A percentile compares a stretch with the other conserved stretches of the same genome.
Evolutionary conservation across 2,113 vertebrate genomes (phyloP).

Genomic region (Platycercus adscitus): DNA sequence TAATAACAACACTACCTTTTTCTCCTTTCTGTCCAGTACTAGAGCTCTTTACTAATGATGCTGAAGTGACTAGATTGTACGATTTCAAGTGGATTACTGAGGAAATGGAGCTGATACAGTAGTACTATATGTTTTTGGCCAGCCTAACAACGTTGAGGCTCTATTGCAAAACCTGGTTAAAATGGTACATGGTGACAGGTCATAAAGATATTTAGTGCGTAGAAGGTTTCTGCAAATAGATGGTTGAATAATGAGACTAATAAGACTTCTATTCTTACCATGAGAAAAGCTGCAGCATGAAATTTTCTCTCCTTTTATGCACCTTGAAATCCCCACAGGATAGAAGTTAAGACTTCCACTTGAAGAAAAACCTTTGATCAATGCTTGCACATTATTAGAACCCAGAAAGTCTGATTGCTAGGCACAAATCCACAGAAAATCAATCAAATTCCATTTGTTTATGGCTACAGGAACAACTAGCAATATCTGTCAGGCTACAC

Average conservation of each 20-base stretch:
- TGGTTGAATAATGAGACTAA: neutral
- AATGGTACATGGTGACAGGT: neutral
- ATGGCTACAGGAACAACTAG: neutral
- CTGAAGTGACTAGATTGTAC: accelerated
- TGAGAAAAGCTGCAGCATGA: neutral
- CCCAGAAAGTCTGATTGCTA: conserved; percentile 33
- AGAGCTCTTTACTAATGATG: neutral
- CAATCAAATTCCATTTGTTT: conserved; percentile 49
- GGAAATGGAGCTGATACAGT: neutral
- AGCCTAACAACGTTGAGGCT: neutral
- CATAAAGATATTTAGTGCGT: neutral
- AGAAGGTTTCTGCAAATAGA: neutral
- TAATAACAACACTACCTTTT: accelerated
- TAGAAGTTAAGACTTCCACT: conserved; percentile 32
- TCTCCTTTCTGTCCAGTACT: neutral
- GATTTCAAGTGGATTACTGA: neutral
- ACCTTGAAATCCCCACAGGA: neutral
- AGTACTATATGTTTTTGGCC: neutral
- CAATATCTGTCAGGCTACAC: conserved; percentile 5
- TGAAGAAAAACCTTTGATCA: conserved; percentile 36
- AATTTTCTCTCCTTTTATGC: neutral
- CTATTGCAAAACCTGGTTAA: neutral
- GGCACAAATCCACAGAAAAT: conserved; percentile 47
- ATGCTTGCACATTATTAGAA: conserved; percentile 8
- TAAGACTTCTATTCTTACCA: neutral